Base-by-base conservation (phyloP, 2,113 vertebrate species). In the Lonchura striata region DNA sequence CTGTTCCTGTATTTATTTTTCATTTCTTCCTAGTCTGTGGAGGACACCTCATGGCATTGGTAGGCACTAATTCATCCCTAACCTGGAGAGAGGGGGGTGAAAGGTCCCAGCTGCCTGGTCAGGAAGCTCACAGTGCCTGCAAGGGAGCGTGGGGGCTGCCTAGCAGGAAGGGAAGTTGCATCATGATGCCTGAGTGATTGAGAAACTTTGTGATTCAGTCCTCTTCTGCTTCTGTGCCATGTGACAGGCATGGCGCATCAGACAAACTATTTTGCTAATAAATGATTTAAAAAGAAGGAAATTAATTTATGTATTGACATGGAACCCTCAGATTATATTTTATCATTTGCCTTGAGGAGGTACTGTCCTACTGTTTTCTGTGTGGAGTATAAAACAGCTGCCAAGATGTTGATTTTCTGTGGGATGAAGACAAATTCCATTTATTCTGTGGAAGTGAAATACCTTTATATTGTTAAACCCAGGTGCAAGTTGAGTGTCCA, bases 171-270 rank as follows among this genome's bases (percentile, higher is more conserved):
- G 92, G 86, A 94, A 86, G 49, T 93, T 95, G 77, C 88, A 25
- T 96, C 91, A 81, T 24, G 42, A 31, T 69, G 30, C 30, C 42
- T 66, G 71, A 75, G 47, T 59, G 82, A 56, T 83, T 93, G 91
- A 81, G 95, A 94, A 95, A 92, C 80, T 81, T 92, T 23, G 10
- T 91, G 60, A 77, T 95, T 95, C 90, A 88, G 63, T 69, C 44
- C 15, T 86, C 31, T 70, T 83, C 60, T 90, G 42, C 54, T 86
- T 0, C 33, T 19, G 31, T 47, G 24, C 86, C 60, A 15, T 81
- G 82, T 90, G 86, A 59, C 60, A 70, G 52, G 47, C 80, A 37
- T 15, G 14, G 66, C 69, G 31, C 39, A 33, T 72, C 28, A 56
- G 44, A 46, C 70, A 64, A 50, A 30, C 41, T 50, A 9, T 47